Evolutionary conservation across 2,888 invertebrate genomes (phyloP), one percentile per base, ranked within the genome.

Genomic region (Sphaerophoria taeniata): DNA sequence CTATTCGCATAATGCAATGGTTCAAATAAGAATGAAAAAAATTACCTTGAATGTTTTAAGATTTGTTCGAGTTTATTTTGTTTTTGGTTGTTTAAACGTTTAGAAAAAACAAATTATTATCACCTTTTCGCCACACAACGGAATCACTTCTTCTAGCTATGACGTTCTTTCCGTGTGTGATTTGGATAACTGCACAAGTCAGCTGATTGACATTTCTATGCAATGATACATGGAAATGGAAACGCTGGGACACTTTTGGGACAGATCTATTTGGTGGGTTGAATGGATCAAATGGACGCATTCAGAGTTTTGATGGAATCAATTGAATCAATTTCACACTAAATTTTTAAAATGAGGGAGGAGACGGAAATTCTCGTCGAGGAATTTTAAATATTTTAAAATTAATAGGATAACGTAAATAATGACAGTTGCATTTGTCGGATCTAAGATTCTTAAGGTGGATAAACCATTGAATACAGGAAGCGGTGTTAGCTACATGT

Each of bases 111-210:
- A 63, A 71, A n/a, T 31, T 53, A 49, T 74, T 61, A 11, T 49
- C 45, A 70, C 16, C 73, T 60, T 43, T 43, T 53, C 67, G 39
- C 31, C 31, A 33, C 70, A 72, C 80, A 58, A 77, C 81, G 81
- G 73, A 76, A 72, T 12, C 70, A 85, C 9, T 77, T 69, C 56
- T 65, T 75, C 76, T 47, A 51, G 31, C n/a, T 61, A 14, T 77
- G 85, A 85, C 85, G 85, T 85, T 73, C 69, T 55, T 56, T 34
- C 71, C 71, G 80, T 75, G 69, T 77, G 81, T 70, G 81, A 69
- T 80, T 76, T 73, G 60, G 69, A 73, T 77, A 75, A 76, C 76
- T 81, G 81, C 85, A 77, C 81, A 65, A 77, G 85, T 85, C 85
- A 85, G 85, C 85, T 85, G 85, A 85, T 85, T 73, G 53, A 51